These are phyloP conservation scores for Carcina quercana DNA, from an alignment of 2,888 invertebrate genomes.

Conservation along the genomic window DNA sequence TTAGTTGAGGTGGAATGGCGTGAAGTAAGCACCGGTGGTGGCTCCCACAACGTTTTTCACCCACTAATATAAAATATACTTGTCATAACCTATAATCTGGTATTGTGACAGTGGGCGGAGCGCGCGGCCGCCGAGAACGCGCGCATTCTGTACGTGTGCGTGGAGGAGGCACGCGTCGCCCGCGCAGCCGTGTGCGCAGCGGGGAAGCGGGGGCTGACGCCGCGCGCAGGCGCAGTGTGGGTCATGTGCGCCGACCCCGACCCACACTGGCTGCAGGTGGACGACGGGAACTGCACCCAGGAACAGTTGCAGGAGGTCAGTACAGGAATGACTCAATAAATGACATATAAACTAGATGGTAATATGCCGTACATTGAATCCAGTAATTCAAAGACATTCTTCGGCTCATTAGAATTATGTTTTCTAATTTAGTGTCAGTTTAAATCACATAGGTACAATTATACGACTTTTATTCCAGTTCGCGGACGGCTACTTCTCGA, in stretches of 20 bases:
- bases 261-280: constrained; percentile 77
- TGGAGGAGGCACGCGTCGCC: constrained; percentile 81
- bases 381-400: background rate
- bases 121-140: constrained; percentile 57
- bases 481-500: constrained; percentile 35
- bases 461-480: constrained; percentile 7
- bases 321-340: background rate
- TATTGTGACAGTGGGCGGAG: constrained; percentile 37
- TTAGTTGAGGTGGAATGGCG: too few species aligned
- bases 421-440: too few species aligned
- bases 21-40: too few species aligned
- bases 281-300: constrained; percentile 73
- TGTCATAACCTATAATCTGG: background rate
- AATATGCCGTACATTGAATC: background rate
- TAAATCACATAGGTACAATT: too few species aligned
- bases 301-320: constrained; percentile 23
- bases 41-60: too few species aligned
- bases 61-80: too few species aligned
- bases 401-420: too few species aligned
- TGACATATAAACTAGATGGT: background rate
- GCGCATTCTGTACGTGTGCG: constrained; percentile 86
- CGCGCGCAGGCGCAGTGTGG: constrained; percentile 86
- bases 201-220: constrained; percentile 79
- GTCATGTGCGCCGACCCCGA: constrained; percentile 86
- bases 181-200: constrained; percentile 90